Evolutionary conservation across 2,797 vertebrate species (phyloP).

Genomic region (Xenopus petersii): DNA sequence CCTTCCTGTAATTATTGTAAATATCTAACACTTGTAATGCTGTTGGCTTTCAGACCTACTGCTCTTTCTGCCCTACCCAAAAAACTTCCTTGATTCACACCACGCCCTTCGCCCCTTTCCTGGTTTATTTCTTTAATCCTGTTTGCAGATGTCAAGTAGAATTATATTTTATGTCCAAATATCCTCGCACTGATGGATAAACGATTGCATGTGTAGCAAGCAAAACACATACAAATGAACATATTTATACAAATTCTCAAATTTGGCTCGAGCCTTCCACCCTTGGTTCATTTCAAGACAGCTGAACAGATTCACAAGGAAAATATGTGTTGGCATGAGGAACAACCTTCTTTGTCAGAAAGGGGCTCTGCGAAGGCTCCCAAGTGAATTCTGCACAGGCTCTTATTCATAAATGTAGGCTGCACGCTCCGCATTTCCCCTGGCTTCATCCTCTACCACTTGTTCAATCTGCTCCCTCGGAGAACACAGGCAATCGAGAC

Average conservation of each 20-base stretch:
- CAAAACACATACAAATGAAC: constrained; percentile 49
- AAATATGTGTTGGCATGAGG: constrained; percentile 49
- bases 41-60: too few species aligned
- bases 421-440: constrained; percentile 11
- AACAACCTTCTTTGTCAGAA: constrained; percentile 47
- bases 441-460: constrained; percentile 16
- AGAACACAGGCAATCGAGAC: constrained; percentile 14
- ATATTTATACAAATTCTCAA: constrained; percentile 49
- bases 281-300: constrained; percentile 53
- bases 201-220: constrained; percentile 47
- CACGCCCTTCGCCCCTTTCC: constrained; percentile 29
- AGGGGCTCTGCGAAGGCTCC: constrained; percentile 39
- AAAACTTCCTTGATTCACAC: not conserved
- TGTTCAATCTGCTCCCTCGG: constrained; percentile 31
- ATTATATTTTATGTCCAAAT: constrained; percentile 47
- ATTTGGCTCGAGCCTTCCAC: constrained; percentile 51
- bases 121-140: constrained; percentile 41
- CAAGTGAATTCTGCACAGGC: constrained; percentile 8
- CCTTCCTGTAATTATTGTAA: too few species aligned
- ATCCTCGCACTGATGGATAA: constrained; percentile 44
- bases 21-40: too few species aligned
- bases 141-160: constrained; percentile 46
- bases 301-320: constrained; percentile 51
- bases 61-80: too few species aligned
- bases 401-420: constrained; percentile 20